Conservation (phyloP, 2,797 vertebrate species). For the Pristis pectinata region DNA sequence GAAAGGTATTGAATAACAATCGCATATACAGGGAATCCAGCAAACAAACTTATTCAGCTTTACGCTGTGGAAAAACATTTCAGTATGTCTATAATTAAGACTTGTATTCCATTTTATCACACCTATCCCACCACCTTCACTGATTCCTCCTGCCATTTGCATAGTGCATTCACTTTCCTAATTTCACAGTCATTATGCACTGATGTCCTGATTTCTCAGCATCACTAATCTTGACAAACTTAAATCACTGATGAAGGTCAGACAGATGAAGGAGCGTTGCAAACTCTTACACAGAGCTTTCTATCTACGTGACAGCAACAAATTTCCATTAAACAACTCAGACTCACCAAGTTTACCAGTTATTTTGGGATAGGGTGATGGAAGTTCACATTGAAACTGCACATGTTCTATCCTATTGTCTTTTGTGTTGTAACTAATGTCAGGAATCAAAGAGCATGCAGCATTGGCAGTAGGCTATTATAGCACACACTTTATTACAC, state of each 20-base stretch:
- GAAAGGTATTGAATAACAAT: conserved; percentile 31
- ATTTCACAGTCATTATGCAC: conserved; percentile 99
- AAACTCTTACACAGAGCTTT: conserved; percentile 21
- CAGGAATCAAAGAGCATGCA: conserved; percentile 67
- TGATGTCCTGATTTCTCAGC: conserved; percentile 86
- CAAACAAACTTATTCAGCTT: conserved; percentile 26
- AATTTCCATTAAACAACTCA: not conserved
- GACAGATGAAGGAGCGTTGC: conserved; percentile 41
- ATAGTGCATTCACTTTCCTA: conserved; percentile 80
- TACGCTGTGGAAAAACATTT: not conserved
- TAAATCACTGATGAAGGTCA: conserved; percentile 93
- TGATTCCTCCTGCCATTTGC: conserved; percentile 90
- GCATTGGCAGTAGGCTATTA: conserved; percentile 79
- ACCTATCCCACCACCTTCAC: conserved; percentile 5
- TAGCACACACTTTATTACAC: conserved; percentile 92
- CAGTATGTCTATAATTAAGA: conserved; percentile 16
- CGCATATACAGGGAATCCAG: not conserved
- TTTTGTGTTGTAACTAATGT: conserved; percentile 54
- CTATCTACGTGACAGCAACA: not conserved
- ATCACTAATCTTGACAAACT: conserved; percentile 98
- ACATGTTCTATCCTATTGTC: not conserved
- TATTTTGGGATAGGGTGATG: not conserved
- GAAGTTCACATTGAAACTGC: not conserved
- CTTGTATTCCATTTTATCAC: conserved; percentile 18
- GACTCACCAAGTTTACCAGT: conserved; percentile 1